A percentile compares a stretch with the other conserved stretches of the same genome.
Conservation (phyloP, 2,888 invertebrate genomes). For the Phasia obesa region DNA sequence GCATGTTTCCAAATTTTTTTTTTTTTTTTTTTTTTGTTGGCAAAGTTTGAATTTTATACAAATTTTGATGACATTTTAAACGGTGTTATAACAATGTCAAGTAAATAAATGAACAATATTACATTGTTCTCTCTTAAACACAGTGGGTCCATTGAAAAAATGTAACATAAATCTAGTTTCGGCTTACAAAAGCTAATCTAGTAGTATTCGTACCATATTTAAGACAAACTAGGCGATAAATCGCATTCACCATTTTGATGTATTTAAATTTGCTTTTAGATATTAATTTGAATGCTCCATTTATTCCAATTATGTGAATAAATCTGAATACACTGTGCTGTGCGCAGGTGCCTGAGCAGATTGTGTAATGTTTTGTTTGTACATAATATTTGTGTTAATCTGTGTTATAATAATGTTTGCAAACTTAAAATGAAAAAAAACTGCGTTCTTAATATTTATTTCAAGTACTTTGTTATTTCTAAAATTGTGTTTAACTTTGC, state of each 20-base stretch:
- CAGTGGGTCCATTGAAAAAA: too few relatives aligned
- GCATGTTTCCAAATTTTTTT: too few relatives aligned
- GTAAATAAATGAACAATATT: constrained; percentile 10
- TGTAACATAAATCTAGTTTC: too few relatives aligned
- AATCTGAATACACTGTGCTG: too few relatives aligned
- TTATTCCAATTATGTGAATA: too few relatives aligned
- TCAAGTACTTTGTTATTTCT: constrained; percentile 57
- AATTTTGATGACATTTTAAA: constrained; percentile 32
- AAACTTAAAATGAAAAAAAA: neutral
- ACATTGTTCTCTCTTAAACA: neutral
- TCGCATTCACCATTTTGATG: too few relatives aligned
- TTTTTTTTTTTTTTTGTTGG: constrained; percentile 8
- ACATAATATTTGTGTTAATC: constrained; percentile 3
- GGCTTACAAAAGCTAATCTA: too few relatives aligned
- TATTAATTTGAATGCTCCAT: too few relatives aligned
- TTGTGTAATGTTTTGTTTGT: neutral
- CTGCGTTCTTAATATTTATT: constrained; percentile 32
- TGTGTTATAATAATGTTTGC: constrained; percentile 16
- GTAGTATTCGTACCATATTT: too few relatives aligned
- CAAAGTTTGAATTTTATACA: constrained; percentile 19
- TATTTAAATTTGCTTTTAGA: too few relatives aligned
- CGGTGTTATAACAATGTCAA: constrained; percentile 21
- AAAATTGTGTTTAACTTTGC: constrained; percentile 36
- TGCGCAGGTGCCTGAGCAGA: neutral
- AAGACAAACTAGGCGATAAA: too few relatives aligned